phyloP scores from a whole-genome alignment of 2,797 vertebrate genomes.

The Onychomys arenicola region DNA sequence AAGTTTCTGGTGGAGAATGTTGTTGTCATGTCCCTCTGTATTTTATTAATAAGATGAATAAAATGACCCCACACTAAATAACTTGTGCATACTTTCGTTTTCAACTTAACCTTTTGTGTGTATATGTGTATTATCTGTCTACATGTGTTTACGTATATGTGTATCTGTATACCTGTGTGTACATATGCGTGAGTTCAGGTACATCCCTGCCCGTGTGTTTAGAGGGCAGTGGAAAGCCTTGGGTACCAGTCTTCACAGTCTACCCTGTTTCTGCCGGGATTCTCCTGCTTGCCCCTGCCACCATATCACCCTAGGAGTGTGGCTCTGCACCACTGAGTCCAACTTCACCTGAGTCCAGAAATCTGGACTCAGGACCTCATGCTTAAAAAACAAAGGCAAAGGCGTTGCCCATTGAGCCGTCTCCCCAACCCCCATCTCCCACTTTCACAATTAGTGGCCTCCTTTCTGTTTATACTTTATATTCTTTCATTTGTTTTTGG shows the following conservation, averaged over 20 bases:
- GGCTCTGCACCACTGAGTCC: neutral
- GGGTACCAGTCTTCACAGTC: neutral
- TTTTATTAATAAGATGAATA: conserved; percentile 23
- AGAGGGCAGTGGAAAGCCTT: neutral
- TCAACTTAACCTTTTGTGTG: neutral
- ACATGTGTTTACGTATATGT: neutral
- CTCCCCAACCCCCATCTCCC: neutral
- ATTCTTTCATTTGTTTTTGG: neutral
- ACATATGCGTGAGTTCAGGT: neutral
- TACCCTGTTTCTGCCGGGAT: neutral
- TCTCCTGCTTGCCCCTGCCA: too few relatives aligned
- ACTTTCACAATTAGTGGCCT: neutral
- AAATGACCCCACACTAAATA: conserved; percentile 3
- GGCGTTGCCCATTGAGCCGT: neutral
- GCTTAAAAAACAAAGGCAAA: neutral
- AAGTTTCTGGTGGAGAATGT: neutral
- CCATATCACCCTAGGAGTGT: neutral
- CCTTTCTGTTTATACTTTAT: neutral
- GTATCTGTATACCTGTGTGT: neutral
- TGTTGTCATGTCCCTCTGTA: neutral
- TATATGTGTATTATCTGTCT: neutral
- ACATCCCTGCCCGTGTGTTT: neutral
- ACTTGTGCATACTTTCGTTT: neutral
- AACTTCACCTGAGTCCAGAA: neutral
- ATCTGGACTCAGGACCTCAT: neutral